Evolutionary conservation across 2,113 vertebrate genomes (phyloP).

Genomic region (Corythornis vintsioides): DNA sequence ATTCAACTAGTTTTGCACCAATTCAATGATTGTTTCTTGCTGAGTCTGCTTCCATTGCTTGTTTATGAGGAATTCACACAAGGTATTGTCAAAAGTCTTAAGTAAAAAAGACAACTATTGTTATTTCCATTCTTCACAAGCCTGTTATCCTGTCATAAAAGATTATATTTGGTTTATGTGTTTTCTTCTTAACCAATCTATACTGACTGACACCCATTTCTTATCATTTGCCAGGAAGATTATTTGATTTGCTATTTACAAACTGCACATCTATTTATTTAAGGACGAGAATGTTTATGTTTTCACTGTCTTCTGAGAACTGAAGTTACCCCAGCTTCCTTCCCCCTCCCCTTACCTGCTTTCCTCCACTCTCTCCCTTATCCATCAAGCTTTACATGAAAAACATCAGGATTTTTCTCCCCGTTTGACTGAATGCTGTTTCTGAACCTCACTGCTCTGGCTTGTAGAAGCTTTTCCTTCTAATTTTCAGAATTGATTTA

Average conservation of each 20-base stretch:
- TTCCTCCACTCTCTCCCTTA: not conserved
- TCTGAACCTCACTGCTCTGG: not conserved
- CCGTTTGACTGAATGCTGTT: not conserved
- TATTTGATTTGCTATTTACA: not conserved
- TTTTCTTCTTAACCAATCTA: not conserved
- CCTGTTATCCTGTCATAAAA: not conserved
- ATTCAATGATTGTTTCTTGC: accelerated
- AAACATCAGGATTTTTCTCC: not conserved
- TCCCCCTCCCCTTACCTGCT: not conserved
- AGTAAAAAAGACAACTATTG: not conserved
- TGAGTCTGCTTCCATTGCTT: not conserved
- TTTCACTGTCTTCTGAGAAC: not conserved
- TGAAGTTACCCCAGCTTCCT: not conserved
- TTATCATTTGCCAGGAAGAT: not conserved
- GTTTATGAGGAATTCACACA: not conserved
- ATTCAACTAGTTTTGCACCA: not conserved
- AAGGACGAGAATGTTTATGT: not conserved
- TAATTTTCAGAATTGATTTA: not conserved
- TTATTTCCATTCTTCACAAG: not conserved
- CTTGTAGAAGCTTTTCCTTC: not conserved
- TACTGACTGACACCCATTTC: not conserved
- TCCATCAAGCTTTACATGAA: not conserved
- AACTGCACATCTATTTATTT: not conserved
- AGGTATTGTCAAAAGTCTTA: not conserved
- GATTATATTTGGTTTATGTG: not conserved